Percentiles rank a stretch among this genome's conserved stretches.
These are phyloP conservation scores for Geotrypetes seraphini DNA, from an alignment of 2,797 vertebrate genomes.

Conservation along the genomic window DNA sequence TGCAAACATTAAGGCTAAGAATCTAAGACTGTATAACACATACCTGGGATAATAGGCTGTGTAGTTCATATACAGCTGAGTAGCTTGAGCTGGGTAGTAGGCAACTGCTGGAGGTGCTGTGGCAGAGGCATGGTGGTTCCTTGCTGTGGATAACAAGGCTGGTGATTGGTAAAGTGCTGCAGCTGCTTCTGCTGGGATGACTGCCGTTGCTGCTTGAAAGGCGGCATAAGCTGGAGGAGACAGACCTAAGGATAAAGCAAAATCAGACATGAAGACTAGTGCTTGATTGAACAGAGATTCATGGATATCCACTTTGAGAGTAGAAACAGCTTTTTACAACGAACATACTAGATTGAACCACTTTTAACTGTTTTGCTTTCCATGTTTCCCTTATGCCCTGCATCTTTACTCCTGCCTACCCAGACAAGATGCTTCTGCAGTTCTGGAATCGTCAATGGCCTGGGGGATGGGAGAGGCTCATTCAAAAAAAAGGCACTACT, in stretches of 20 bases:
- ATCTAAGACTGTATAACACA: no score
- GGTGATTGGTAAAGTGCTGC: constrained; percentile 82
- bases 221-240: constrained; percentile 83
- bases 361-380: not conserved
- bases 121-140: constrained; percentile 60
- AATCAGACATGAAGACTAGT: not conserved
- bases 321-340: no score
- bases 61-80: constrained; percentile 94
- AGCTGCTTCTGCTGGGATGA: constrained; percentile 75
- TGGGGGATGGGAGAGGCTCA: no score
- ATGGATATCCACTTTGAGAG: no score
- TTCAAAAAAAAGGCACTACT: no score
- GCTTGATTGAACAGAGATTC: not conserved
- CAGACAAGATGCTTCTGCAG: no score
- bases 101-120: constrained; percentile 67
- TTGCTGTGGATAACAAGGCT: constrained; percentile 70
- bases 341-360: no score
- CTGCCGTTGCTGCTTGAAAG: constrained; percentile 69
- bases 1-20: no score
- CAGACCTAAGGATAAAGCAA: constrained; percentile 59
- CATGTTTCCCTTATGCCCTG: not conserved
- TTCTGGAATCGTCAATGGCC: no score
- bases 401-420: no score
- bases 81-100: constrained; percentile 81
- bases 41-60: constrained; percentile 94